Percentiles rank a stretch among this genome's conserved stretches.
phyloP scores from a whole-genome alignment of 2,113 vertebrate species.

The Burhinus bistriatus region DNA sequence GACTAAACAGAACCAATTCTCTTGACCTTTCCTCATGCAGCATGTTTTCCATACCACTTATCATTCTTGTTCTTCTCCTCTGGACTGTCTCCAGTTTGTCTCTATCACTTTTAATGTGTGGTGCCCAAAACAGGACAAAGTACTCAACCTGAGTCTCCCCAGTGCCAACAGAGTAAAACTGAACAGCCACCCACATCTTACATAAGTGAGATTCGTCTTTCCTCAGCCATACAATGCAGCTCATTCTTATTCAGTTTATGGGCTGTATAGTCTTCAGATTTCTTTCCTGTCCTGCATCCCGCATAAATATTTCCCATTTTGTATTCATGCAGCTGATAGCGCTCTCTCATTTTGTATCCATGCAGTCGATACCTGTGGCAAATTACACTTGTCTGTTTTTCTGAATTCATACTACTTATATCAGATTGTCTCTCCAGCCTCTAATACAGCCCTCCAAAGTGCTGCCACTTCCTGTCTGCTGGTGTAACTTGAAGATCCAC shows the following conservation, averaged over 20 bases:
- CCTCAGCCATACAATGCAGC: not conserved
- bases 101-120: not conserved
- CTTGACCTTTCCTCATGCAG: not conserved
- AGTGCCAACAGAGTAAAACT: not conserved
- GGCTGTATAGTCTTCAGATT: not conserved
- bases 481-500: not conserved
- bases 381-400: not conserved
- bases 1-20: slow-evolving; percentile 16
- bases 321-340: not conserved
- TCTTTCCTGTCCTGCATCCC: not conserved
- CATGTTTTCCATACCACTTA: not conserved
- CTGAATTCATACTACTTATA: not conserved
- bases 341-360: not conserved
- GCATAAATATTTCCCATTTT: not conserved
- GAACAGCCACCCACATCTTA: not conserved
- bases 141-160: not conserved
- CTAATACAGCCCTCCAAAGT: not conserved
- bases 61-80: not conserved
- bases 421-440: not conserved
- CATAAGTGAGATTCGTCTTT: not conserved
- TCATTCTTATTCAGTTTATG: not conserved
- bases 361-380: not conserved
- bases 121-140: slow-evolving; percentile 3
- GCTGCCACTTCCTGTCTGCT: not conserved
- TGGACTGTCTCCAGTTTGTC: not conserved